Base-by-base conservation (phyloP, 2,797 vertebrate genomes). In the Jordanella pulchra region DNA sequence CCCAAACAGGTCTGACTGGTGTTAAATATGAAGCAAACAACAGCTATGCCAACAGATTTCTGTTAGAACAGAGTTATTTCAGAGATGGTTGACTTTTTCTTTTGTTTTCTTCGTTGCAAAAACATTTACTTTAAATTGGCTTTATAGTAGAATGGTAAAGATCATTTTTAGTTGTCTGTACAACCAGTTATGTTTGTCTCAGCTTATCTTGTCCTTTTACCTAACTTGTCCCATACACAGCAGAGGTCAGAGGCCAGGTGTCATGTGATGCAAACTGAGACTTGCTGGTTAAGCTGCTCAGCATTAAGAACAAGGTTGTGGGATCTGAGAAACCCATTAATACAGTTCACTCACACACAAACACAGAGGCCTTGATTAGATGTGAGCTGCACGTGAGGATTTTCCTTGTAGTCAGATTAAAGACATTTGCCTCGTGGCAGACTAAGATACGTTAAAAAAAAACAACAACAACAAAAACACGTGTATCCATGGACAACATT, bases 331-430 rank as follows among this genome's bases (percentile, higher is more conserved):
- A 80, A 77, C 79, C 67, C 75, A 75, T 58, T 74, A 67, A 71
- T 67, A 64, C 71, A 27, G 44, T 61, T 54, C 63, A 42, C 75
- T 58, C 77, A 65, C 72, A 58, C 73, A 47, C 56, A 78, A 27
- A 77, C 65, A 61, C 71, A 74, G 79, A 78, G 72, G 78, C 72
- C 61, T 86, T 74, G 75, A 72, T 85, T 85, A 76, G 78, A 80
- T 45, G 70, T 84, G 79, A 89, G 88, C 81, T 51, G 80, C 88
- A 91, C 79, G 85, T 89, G 88, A 85, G 90, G 86, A 86, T 87
- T 90, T 87, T 10, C 2, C 55, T 73, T 78, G 79, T 42, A 84
- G 79, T 70, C 77, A 73, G 84, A 82, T 92, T 87, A 89, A 81
- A 77, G 65, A 75, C 45, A 70, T 85, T 86, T 83, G 69, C 72